Conservation (phyloP, 2,888 invertebrate species). For the Marronus borbonicus region DNA sequence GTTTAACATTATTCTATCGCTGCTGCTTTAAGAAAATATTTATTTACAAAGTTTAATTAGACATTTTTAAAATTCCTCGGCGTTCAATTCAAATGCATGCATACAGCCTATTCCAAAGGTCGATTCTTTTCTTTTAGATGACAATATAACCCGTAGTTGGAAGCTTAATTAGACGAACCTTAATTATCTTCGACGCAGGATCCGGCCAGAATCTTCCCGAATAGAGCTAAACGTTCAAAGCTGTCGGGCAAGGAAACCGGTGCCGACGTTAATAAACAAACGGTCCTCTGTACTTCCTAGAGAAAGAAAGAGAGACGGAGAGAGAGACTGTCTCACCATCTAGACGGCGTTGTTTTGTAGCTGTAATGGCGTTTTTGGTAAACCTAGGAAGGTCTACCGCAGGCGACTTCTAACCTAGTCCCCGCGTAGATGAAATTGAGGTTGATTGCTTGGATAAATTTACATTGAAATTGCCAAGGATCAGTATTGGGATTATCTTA, state of each 20-base stretch:
- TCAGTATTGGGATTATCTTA: constrained; percentile 37
- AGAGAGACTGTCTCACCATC: constrained; percentile 12
- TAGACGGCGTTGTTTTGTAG: constrained; percentile 26
- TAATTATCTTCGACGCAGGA: constrained; percentile 36
- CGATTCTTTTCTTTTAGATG: constrained; percentile 2
- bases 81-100: neutral
- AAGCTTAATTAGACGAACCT: constrained; percentile 36
- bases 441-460: constrained; percentile 41
- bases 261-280: constrained; percentile 17
- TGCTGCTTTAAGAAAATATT: neutral
- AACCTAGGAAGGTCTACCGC: constrained; percentile 28
- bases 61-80: neutral
- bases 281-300: neutral
- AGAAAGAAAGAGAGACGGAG: constrained; percentile 7
- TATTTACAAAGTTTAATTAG: constrained; percentile 2
- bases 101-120: neutral
- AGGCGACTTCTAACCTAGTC: constrained; percentile 27
- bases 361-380: constrained; percentile 34
- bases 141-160: constrained; percentile 24
- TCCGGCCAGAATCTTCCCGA: constrained; percentile 12
- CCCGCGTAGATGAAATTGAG: constrained; percentile 11
- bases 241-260: constrained; percentile 9
- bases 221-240: constrained; percentile 6
- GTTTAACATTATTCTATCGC: too few species aligned
- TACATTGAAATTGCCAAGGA: constrained; percentile 38